phyloP scores from a whole-genome alignment of 1,140 invertebrate genomes.

The Coenobita brevimanus region DNA sequence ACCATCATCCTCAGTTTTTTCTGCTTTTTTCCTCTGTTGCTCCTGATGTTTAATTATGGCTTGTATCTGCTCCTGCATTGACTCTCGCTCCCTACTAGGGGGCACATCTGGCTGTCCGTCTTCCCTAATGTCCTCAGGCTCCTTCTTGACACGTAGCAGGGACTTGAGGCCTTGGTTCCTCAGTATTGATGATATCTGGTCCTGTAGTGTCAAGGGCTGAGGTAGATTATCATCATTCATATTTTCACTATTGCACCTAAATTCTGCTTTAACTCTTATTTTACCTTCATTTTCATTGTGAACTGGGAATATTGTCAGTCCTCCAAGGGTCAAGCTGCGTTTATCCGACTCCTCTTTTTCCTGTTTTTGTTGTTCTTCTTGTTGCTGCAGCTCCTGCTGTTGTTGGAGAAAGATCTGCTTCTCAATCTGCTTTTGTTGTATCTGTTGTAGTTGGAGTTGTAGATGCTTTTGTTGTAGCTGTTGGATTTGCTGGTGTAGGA shows the following conservation, averaged over 20 bases:
- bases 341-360: conserved; percentile 8
- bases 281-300: conserved; percentile 23
- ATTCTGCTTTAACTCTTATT: conserved; percentile 8
- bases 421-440: conserved; percentile 33
- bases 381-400: conserved; percentile 10
- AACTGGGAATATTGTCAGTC: conserved; percentile 38
- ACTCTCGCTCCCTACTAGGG: conserved; percentile 3
- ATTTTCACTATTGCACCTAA: background rate
- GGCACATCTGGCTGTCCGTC: background rate
- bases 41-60: conserved; percentile 47
- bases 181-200: conserved; percentile 49
- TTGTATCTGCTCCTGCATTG: conserved; percentile 58
- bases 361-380: background rate
- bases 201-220: conserved; percentile 25
- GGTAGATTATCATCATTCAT: background rate
- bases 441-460: conserved; percentile 25
- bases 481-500: background rate
- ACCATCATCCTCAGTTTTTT: conserved; percentile 25
- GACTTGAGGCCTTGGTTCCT: conserved; percentile 50
- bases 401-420: conserved; percentile 21
- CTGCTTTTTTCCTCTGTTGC: conserved; percentile 28
- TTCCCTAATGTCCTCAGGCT: background rate
- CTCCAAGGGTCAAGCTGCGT: conserved; percentile 17
- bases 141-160: background rate
- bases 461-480: conserved; percentile 31